phyloP scores from a whole-genome alignment of 2,888 invertebrate species.

The Notodonta ziczac region DNA sequence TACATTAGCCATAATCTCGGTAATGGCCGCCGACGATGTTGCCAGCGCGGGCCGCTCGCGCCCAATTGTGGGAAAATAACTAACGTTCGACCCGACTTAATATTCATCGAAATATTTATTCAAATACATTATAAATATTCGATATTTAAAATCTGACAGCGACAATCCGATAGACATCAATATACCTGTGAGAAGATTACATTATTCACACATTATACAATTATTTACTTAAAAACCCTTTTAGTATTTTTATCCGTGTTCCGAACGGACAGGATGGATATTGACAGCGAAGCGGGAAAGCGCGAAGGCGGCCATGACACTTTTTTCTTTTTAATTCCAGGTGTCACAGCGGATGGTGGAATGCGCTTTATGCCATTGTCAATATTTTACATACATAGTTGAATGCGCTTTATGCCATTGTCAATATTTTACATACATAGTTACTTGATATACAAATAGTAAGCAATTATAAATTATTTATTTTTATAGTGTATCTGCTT shows the following conservation, averaged over 20 bases:
- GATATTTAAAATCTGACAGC: conserved; percentile 36
- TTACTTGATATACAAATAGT: conserved; percentile 32
- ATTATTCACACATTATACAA: conserved; percentile 47
- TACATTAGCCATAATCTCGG: conserved; percentile 79
- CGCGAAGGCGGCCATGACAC: conserved; percentile 59
- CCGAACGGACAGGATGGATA: conserved; percentile 53
- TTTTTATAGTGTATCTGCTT: conserved; percentile 38
- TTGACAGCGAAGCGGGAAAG: conserved; percentile 67
- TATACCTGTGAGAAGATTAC: conserved; percentile 42
- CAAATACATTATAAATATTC: conserved; percentile 30
- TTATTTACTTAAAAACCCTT: conserved; percentile 50
- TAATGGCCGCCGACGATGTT: conserved; percentile 70
- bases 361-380: conserved; percentile 54
- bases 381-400: conserved; percentile 36
- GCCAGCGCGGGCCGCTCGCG: conserved; percentile 52
- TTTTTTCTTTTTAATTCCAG: conserved; percentile 63
- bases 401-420: conserved; percentile 55
- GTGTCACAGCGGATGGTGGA: conserved; percentile 50
- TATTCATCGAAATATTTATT: conserved; percentile 36
- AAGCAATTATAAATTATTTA: conserved; percentile 37
- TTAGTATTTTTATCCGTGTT: conserved; percentile 53
- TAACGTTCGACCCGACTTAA: conserved; percentile 28
- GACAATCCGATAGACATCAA: conserved; percentile 30
- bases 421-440: conserved; percentile 35
- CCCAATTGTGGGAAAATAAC: conserved; percentile 55